Evolutionary conservation across 2,113 vertebrate species (phyloP).

Genomic region (Brachypteracias leptosomus): DNA sequence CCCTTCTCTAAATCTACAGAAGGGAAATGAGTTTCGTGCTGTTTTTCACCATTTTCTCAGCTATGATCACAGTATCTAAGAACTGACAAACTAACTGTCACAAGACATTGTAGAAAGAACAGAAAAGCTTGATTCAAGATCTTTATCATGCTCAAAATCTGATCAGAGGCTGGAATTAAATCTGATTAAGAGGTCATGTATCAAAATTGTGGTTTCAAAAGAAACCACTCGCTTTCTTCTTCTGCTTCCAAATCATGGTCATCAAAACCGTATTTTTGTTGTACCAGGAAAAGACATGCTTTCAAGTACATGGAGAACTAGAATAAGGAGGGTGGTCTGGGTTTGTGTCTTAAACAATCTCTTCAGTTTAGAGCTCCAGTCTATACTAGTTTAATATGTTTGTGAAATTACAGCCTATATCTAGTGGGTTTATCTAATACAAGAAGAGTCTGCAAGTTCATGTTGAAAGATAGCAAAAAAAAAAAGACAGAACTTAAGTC

Average conservation of each 20-base stretch:
- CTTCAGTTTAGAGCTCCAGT: neutral
- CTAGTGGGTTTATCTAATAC: neutral
- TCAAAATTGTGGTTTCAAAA: neutral
- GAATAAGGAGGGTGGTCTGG: neutral
- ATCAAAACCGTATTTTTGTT: neutral
- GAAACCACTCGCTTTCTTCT: neutral
- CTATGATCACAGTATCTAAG: neutral
- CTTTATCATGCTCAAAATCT: neutral
- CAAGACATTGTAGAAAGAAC: neutral
- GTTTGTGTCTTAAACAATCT: neutral
- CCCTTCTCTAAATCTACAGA: neutral
- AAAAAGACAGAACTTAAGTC: neutral
- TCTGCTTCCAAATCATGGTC: rapidly evolving
- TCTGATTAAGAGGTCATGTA: neutral
- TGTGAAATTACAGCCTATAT: neutral
- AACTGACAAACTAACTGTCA: neutral
- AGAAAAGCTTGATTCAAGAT: neutral
- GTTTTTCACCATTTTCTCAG: neutral
- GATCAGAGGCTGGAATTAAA: neutral
- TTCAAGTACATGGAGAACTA: neutral
- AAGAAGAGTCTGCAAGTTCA: neutral
- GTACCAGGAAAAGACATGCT: neutral
- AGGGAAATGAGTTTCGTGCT: neutral
- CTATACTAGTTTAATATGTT: neutral
- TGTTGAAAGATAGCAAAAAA: neutral